phyloP scores from a whole-genome alignment of 2,113 vertebrate species.

The Chloebia gouldiae region DNA sequence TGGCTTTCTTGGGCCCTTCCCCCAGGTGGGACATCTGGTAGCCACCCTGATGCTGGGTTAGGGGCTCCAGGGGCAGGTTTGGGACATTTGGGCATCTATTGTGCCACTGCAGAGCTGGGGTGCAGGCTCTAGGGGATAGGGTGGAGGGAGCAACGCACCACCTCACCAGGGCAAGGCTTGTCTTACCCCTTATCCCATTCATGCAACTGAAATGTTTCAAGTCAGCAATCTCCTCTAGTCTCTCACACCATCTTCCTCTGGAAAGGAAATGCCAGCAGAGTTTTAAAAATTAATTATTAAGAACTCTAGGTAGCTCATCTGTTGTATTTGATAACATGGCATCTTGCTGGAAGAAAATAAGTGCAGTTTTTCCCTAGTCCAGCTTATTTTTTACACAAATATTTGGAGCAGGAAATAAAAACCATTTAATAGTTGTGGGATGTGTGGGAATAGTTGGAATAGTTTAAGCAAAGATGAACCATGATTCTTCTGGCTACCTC shows the following conservation, averaged over 20 bases:
- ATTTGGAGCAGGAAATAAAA: constrained; percentile 92
- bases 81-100: background rate
- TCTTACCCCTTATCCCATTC: background rate
- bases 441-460: constrained; percentile 88
- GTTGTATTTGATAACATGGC: constrained; percentile 66
- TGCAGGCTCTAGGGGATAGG: background rate
- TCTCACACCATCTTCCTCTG: constrained; percentile 49
- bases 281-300: constrained; percentile 73
- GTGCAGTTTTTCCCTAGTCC: constrained; percentile 70
- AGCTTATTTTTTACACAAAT: constrained; percentile 82
- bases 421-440: constrained; percentile 80
- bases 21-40: background rate
- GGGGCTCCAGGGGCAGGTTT: background rate
- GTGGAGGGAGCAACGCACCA: accelerated
- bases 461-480: constrained; percentile 74
- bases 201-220: background rate
- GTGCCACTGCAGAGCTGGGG: background rate
- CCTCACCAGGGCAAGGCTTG: background rate
- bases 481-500: constrained; percentile 55
- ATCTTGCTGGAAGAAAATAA: constrained; percentile 75
- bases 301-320: constrained; percentile 63
- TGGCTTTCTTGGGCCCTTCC: background rate
- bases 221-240: background rate
- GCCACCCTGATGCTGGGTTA: background rate
- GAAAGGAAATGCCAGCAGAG: constrained; percentile 66